These are phyloP conservation scores for Dendrolimus kikuchii DNA, from an alignment of 1,140 invertebrate genomes.

Conservation along the genomic window DNA sequence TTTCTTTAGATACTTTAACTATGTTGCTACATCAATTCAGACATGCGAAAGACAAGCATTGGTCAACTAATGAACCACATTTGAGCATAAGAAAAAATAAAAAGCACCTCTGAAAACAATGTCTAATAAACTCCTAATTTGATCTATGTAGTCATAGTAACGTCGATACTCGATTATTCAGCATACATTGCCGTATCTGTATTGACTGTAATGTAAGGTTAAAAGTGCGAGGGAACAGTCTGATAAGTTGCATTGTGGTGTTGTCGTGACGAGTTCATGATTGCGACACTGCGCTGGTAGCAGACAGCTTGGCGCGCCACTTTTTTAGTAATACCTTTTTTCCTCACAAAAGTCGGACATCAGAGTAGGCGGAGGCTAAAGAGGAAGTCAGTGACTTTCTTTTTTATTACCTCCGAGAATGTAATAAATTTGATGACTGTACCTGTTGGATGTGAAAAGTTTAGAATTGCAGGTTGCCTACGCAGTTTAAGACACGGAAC, in stretches of 20 bases:
- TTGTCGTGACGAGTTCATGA: constrained; percentile 16
- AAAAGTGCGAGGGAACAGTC: constrained; percentile 12
- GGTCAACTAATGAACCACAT: too few relatives aligned
- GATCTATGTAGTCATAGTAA: too few relatives aligned
- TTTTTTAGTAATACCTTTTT: constrained; percentile 54
- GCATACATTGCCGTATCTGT: constrained; percentile 11
- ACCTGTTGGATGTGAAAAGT: constrained; percentile 19
- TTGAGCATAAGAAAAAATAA: too few relatives aligned
- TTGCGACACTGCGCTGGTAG: constrained; percentile 28
- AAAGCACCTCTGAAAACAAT: too few relatives aligned
- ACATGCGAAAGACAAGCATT: too few relatives aligned
- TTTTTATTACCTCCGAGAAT: constrained; percentile 56
- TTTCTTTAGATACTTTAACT: too few relatives aligned
- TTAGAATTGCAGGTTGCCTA: not conserved
- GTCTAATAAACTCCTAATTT: too few relatives aligned
- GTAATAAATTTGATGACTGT: constrained; percentile 40
- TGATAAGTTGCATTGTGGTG: constrained; percentile 28
- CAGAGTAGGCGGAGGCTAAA: constrained; percentile 34
- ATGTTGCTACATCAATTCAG: too few relatives aligned
- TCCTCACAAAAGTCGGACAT: constrained; percentile 42
- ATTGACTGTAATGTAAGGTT: not conserved
- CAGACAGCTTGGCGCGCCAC: constrained; percentile 67
- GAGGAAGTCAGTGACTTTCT: constrained; percentile 57
- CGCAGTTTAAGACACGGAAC: not conserved
- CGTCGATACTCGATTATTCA: too few relatives aligned